Percentiles rank a stretch among this genome's conserved stretches.
These are phyloP conservation scores for Myopa tessellatipennis DNA, from an alignment of 2,888 invertebrate species.

Conservation along the genomic window DNA sequence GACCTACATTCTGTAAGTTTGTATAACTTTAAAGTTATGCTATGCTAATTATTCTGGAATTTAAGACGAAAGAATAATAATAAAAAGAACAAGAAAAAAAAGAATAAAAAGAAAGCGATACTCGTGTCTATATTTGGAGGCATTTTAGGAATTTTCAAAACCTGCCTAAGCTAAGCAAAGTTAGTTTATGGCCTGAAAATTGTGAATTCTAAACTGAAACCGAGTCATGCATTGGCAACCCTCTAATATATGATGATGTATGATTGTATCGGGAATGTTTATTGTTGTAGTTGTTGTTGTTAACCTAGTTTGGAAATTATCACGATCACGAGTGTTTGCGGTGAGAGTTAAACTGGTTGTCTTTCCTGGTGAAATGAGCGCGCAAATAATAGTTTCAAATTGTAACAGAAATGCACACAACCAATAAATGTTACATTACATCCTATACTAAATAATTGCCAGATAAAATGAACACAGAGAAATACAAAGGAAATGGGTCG, in stretches of 20 bases:
- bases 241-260: not conserved
- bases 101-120: too few species aligned
- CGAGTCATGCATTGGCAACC: not conserved
- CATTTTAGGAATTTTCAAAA: too few species aligned
- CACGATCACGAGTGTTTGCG: not conserved
- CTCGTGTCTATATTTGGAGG: too few species aligned
- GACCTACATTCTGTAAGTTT: conserved; percentile 42
- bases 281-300: conserved; percentile 21
- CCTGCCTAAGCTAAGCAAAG: too few species aligned
- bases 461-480: not conserved
- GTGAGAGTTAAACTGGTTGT: conserved; percentile 20
- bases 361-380: conserved; percentile 19
- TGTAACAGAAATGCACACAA: conserved; percentile 14
- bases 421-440: not conserved
- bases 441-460: not conserved
- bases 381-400: conserved; percentile 3
- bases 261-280: not conserved
- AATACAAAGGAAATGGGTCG: not conserved
- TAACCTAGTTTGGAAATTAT: conserved; percentile 13
- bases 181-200: too few species aligned
- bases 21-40: too few species aligned
- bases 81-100: too few species aligned
- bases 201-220: not conserved
- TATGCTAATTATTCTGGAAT: too few species aligned
- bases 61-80: too few species aligned